Evolutionary conservation across 2,797 vertebrate genomes (phyloP).

Genomic region (Antrozous pallidus): DNA sequence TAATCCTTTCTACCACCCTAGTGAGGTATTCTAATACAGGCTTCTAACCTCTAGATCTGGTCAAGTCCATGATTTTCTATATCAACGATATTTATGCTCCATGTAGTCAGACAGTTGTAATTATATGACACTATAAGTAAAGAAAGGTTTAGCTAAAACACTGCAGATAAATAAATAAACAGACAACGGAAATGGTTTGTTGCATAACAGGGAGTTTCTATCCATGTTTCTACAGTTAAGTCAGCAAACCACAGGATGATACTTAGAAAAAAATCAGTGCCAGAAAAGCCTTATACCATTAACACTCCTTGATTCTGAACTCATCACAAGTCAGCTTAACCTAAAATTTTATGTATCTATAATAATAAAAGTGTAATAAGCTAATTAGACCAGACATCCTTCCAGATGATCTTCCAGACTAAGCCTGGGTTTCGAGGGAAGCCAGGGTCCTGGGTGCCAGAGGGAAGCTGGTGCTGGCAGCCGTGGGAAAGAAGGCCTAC

Average conservation of each 20-base stretch:
- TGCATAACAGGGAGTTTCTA: conserved; percentile 48
- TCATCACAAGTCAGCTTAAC: conserved; percentile 6
- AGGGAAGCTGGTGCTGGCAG: no score
- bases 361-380: no score
- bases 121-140: background rate
- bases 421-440: no score
- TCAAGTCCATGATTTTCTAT: background rate
- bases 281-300: conserved; percentile 1
- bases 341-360: background rate
- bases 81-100: background rate
- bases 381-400: no score
- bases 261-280: conserved; percentile 51
- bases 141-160: background rate
- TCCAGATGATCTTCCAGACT: no score
- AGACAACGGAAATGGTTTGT: conserved; percentile 65
- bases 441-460: no score
- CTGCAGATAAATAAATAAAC: conserved; percentile 61
- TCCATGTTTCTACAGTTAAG: conserved; percentile 42
- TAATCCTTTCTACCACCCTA: background rate
- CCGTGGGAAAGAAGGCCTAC: no score
- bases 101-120: background rate
- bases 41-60: background rate
- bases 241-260: conserved; percentile 53
- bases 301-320: conserved; percentile 29
- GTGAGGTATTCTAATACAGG: background rate